phyloP scores from a whole-genome alignment of 2,888 invertebrate genomes.

The Xestia c-nigrum region DNA sequence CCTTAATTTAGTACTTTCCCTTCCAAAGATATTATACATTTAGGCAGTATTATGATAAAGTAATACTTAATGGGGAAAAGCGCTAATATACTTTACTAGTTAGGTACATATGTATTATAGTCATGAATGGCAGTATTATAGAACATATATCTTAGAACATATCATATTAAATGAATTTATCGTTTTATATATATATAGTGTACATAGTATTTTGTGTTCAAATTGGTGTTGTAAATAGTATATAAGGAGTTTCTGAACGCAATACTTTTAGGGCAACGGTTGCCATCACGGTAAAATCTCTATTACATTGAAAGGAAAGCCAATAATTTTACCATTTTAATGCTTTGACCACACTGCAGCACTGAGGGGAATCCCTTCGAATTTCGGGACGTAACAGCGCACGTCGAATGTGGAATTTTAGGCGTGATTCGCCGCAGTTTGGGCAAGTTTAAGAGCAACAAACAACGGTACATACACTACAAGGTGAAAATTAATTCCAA shows the following conservation, averaged over 20 bases:
- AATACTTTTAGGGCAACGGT: not conserved
- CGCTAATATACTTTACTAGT: conserved; percentile 87
- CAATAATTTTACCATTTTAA: not conserved
- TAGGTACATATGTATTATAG: conserved; percentile 63
- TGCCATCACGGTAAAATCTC: not conserved
- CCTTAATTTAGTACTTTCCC: conserved; percentile 51
- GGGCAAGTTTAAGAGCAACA: not conserved
- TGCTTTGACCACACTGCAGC: not conserved
- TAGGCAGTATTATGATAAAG: conserved; percentile 61
- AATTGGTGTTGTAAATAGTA: conserved; percentile 20
- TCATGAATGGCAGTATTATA: conserved; percentile 68
- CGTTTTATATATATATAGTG: conserved; percentile 47
- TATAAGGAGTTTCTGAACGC: not conserved
- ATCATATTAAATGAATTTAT: conserved; percentile 70
- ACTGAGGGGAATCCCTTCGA: not conserved
- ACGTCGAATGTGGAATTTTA: not conserved
- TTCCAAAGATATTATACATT: conserved; percentile 53
- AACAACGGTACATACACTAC: not conserved
- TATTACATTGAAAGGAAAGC: not conserved
- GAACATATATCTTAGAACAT: conserved; percentile 75
- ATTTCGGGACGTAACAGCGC: not conserved
- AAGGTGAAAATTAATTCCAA: not conserved
- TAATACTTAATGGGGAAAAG: conserved; percentile 86
- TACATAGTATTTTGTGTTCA: conserved; percentile 44
- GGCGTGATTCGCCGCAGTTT: not conserved